Base-by-base conservation (phyloP, 1,140 invertebrate species). In the Epicauta chinensis region DNA sequence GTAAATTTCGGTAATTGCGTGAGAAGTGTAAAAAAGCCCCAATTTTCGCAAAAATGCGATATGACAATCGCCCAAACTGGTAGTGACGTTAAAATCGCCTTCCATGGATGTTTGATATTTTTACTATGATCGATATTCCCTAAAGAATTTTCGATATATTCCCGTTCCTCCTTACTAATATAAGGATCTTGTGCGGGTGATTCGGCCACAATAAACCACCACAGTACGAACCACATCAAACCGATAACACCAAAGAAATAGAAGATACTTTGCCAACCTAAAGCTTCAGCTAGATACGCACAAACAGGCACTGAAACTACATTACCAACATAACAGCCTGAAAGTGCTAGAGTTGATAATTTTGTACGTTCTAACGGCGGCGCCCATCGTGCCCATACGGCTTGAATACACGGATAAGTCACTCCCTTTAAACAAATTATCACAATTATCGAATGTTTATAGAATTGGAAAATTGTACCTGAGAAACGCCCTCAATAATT, bases 11-110 rank as follows among this genome's bases (percentile, higher is more conserved):
- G 93, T 23, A 97, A 72, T 60, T 91, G 87, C 0, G 91, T 94
- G 0, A 95, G 76, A 66, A 94, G 78, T 0, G 91, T 95, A 66
- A 95, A 96, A 72, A 95, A 94, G 10, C 92, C 93, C 93, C 93
- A 97, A 72, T 96, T 96, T 71, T 96, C 92, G 49, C 89, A 86
- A 72, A 95, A 95, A 70, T 96, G 92, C 2, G 91, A 91, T 13
- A 83, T 78, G 13, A 91, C 82, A 41, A 94, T 92, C 0, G 93
- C 91, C 88, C 91, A 95, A 2, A 96, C 89, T 0, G 93, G 83
- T 35, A 78, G 73, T 0, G 92, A 95, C 1, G 77, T 84, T 12
- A 95, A 69, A 60, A 96, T 90, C 4, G 77, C 71, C 38, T 76
- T 78, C 91, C 91, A 94, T 1, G 91, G 91, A 69, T 87, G 81